A percentile compares a stretch with the other conserved stretches of the same genome.
Conservation (phyloP, 2,797 vertebrate genomes). For the Myioborus melanocephalus region DNA sequence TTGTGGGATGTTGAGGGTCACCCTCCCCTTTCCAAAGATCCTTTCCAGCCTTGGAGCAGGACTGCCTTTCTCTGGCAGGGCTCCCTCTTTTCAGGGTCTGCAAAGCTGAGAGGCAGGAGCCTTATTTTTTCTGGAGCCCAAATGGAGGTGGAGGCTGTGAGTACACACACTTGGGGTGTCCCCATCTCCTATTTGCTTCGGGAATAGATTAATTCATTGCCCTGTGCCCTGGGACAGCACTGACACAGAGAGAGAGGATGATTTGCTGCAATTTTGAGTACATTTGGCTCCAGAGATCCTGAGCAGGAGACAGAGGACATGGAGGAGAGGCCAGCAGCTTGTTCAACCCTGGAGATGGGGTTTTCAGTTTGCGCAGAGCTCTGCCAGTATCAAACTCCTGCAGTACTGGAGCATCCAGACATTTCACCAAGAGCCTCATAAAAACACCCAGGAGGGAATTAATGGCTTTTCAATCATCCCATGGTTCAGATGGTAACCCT, state of each 20-base stretch:
- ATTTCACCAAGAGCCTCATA: not conserved
- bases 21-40: not conserved
- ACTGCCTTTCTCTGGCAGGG: not conserved
- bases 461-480: not conserved
- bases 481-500: not conserved
- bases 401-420: not conserved
- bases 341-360: not conserved
- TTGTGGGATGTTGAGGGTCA: not conserved
- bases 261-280: not conserved
- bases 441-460: not conserved
- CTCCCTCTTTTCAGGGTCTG: not conserved
- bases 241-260: not conserved
- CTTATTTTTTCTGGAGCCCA: not conserved
- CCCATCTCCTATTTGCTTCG: not conserved
- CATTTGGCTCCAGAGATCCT: not conserved
- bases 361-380: accelerated
- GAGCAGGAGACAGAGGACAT: not conserved
- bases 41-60: not conserved
- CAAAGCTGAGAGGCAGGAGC: not conserved
- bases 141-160: not conserved
- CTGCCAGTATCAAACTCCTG: not conserved
- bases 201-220: not conserved
- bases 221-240: not conserved
- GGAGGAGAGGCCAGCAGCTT: not conserved
- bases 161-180: accelerated